A percentile compares a stretch with the other conserved stretches of the same genome.
These are phyloP conservation scores for Lycocorax pyrrhopterus DNA, from an alignment of 2,113 vertebrate species.

Conservation along the genomic window DNA sequence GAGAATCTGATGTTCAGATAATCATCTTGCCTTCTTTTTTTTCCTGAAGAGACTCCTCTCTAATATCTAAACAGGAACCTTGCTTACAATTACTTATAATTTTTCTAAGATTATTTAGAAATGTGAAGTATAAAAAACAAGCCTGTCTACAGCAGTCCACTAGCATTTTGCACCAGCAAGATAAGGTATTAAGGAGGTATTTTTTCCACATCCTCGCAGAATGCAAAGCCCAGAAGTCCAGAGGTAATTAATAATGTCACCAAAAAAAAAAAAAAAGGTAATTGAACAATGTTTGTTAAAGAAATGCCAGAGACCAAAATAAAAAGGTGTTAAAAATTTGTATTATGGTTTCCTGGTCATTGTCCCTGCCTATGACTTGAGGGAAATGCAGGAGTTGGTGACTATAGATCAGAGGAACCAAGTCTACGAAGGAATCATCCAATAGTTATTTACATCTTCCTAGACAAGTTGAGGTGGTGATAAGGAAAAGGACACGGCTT, in stretches of 20 bases:
- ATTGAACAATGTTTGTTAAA: not conserved
- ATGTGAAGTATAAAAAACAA: not conserved
- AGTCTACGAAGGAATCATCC: not conserved
- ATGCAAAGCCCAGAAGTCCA: not conserved
- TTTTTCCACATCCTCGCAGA: not conserved
- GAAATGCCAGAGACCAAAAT: not conserved
- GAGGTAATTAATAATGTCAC: not conserved
- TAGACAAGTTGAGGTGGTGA: not conserved
- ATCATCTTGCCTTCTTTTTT: not conserved
- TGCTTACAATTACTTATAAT: fast-evolving
- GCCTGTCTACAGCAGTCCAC: not conserved
- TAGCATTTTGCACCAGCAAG: not conserved
- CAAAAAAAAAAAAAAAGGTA: not conserved
- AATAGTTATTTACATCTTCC: not conserved
- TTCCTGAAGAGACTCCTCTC: not conserved
- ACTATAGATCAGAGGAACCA: not conserved
- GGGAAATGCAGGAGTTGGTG: not conserved
- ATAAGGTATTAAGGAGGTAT: not conserved
- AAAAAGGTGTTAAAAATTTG: not conserved
- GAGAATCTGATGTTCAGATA: not conserved
- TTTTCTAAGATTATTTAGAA: not conserved
- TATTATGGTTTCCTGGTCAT: not conserved
- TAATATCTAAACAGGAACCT: not conserved
- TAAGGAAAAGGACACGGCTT: not conserved
- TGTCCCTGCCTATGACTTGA: not conserved